Evolutionary conservation across 2,113 vertebrate species (phyloP).

Genomic region (Nanorana parkeri): DNA sequence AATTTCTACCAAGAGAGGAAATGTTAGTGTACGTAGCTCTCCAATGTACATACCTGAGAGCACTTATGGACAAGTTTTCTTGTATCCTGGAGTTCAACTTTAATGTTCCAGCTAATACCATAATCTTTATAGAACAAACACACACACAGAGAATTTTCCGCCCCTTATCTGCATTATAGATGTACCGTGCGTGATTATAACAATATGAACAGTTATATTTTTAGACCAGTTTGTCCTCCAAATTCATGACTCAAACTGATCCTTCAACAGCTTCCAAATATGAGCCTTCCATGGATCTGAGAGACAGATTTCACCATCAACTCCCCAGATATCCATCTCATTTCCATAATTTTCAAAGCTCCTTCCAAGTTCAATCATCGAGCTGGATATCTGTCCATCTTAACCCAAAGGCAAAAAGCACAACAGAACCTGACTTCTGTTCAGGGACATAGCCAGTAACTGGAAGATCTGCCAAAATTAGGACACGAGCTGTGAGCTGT

Average conservation of each 20-base stretch:
- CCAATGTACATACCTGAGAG: too few species aligned
- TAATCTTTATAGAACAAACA: too few species aligned
- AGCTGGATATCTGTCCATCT: conserved; percentile 2
- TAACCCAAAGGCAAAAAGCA: background rate
- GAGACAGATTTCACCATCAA: background rate
- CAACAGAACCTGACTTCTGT: conserved; percentile 13
- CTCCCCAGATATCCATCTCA: background rate
- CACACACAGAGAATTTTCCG: too few species aligned
- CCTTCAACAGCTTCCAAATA: background rate
- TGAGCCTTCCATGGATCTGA: background rate
- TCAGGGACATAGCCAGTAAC: too few species aligned
- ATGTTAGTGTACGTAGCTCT: too few species aligned
- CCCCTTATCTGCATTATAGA: background rate
- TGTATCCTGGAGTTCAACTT: too few species aligned
- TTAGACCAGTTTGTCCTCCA: background rate
- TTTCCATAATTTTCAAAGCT: background rate
- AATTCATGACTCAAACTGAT: background rate
- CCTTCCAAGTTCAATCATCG: background rate
- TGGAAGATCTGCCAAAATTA: background rate
- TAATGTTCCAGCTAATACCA: too few species aligned
- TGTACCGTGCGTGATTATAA: background rate
- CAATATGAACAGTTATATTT: background rate
- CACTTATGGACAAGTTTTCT: too few species aligned
- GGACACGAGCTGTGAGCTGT: background rate
- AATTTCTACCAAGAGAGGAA: too few species aligned